Evolutionary conservation across 2,113 vertebrate genomes (phyloP).

Genomic region (Odocoileus virginianus): DNA sequence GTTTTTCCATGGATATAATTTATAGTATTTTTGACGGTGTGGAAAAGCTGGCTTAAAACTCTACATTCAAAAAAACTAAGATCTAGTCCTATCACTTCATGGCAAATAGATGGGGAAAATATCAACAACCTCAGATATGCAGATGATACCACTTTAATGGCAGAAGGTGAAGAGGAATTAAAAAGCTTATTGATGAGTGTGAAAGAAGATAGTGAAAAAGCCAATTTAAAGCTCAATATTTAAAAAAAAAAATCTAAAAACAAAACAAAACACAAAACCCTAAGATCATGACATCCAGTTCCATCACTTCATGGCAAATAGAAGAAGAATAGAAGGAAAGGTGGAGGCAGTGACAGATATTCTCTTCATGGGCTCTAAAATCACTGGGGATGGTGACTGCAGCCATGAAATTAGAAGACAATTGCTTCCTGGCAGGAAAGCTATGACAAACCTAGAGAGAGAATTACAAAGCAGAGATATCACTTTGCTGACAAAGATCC

Average conservation of each 20-base stretch:
- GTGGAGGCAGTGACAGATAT: not conserved
- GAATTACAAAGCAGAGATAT: not conserved
- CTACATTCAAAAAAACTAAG: not conserved
- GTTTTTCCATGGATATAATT: not conserved
- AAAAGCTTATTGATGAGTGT: not conserved
- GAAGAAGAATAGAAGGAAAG: not conserved
- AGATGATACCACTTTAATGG: not conserved
- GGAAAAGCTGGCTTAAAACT: not conserved
- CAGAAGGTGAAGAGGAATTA: not conserved
- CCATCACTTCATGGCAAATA: not conserved
- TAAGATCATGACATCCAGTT: not conserved
- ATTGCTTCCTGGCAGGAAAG: not conserved
- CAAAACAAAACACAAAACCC: not conserved
- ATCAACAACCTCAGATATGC: not conserved
- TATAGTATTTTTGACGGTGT: not conserved
- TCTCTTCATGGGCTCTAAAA: not conserved
- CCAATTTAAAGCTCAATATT: not conserved
- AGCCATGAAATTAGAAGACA: not conserved
- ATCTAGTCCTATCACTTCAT: not conserved
- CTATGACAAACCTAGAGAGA: not conserved
- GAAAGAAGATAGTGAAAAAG: not conserved
- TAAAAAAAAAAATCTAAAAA: not conserved
- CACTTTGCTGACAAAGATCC: not conserved
- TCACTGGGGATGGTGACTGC: not conserved
- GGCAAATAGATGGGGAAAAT: not conserved